These are phyloP conservation scores for Philereme transversata DNA, from an alignment of 2,888 invertebrate species.

Conservation along the genomic window DNA sequence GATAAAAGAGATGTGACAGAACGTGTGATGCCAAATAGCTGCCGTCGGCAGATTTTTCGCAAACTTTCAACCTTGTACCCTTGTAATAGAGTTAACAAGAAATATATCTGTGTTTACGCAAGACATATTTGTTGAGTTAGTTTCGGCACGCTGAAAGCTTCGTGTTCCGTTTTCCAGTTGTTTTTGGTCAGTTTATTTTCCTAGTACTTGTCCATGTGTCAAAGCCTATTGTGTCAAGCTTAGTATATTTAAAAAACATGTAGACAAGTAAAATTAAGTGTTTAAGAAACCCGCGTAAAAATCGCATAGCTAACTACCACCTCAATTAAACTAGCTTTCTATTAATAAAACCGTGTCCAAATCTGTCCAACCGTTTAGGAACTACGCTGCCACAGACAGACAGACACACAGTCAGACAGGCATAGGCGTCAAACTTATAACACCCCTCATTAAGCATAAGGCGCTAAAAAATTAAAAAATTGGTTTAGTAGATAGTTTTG, in stretches of 20 bases:
- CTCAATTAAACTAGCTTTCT: too few species aligned
- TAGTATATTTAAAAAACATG: neutral
- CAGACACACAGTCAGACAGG: too few species aligned
- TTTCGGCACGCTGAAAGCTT: slow-evolving; percentile 31
- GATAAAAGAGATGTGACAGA: slow-evolving; percentile 37
- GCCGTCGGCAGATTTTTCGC: slow-evolving; percentile 11
- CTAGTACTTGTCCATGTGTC: slow-evolving; percentile 9
- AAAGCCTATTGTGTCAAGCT: slow-evolving; percentile 20
- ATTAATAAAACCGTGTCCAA: too few species aligned
- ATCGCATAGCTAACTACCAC: too few species aligned
- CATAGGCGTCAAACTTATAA: too few species aligned
- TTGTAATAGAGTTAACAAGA: slow-evolving; percentile 16
- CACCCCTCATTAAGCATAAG: too few species aligned
- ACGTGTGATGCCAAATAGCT: slow-evolving; percentile 21
- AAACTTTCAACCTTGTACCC: slow-evolving; percentile 15
- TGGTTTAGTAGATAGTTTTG: too few species aligned
- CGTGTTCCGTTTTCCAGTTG: slow-evolving; percentile 24
- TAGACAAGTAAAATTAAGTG: too few species aligned
- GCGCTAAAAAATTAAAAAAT: too few species aligned
- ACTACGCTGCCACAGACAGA: too few species aligned
- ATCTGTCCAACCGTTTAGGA: too few species aligned
- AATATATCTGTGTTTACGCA: slow-evolving; percentile 16
- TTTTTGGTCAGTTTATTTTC: slow-evolving; percentile 34
- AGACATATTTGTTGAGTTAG: slow-evolving; percentile 21
- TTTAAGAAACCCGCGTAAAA: too few species aligned